Conservation (phyloP, 2,888 invertebrate genomes). For the Coenonympha arcania region DNA sequence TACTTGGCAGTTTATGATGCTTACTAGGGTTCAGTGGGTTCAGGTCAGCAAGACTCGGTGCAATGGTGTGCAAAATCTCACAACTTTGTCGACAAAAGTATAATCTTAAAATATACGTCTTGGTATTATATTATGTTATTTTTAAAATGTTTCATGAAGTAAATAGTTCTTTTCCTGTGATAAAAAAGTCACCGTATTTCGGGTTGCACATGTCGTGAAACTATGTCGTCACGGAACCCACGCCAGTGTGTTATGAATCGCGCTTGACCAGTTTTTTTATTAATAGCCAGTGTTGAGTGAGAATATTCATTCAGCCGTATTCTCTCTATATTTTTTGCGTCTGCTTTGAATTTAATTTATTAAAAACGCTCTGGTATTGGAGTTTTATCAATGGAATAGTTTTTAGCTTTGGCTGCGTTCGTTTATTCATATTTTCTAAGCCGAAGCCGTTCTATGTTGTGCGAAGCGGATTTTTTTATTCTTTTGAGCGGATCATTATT, state of each 20-base stretch:
- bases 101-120: too few relatives aligned
- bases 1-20: too few relatives aligned
- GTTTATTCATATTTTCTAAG: constrained; percentile 11
- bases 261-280: constrained; percentile 49
- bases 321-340: constrained; percentile 21
- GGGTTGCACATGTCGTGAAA: background rate
- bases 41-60: too few relatives aligned
- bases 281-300: constrained; percentile 40
- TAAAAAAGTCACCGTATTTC: too few relatives aligned
- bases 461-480: background rate
- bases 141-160: too few relatives aligned
- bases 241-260: background rate
- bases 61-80: too few relatives aligned
- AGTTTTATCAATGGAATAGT: constrained; percentile 16
- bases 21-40: too few relatives aligned
- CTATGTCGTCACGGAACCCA: background rate
- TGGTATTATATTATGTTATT: too few relatives aligned
- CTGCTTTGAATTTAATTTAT: constrained; percentile 17
- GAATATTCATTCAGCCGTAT: constrained; percentile 22
- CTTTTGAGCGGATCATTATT: too few relatives aligned
- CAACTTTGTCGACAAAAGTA: too few relatives aligned
- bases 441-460: background rate
- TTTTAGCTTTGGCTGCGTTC: constrained; percentile 11
- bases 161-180: too few relatives aligned
- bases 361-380: constrained; percentile 10